Percentiles rank a stretch among this genome's conserved stretches.
These are phyloP conservation scores for Carterocephalus palaemon DNA, from an alignment of 2,888 invertebrate genomes.

Conservation along the genomic window DNA sequence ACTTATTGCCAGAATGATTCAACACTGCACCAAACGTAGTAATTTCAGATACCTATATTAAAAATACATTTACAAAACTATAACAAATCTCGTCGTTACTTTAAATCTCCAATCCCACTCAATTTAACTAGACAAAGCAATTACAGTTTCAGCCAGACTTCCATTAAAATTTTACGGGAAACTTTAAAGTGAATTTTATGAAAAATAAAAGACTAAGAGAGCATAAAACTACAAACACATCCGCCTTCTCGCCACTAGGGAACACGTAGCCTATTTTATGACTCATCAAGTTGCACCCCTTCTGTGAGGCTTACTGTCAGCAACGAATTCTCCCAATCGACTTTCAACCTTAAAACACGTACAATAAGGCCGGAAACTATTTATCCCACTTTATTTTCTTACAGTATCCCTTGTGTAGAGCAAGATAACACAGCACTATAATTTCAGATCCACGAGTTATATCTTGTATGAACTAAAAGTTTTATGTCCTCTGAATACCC, in stretches of 20 bases:
- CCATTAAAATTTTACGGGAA: neutral
- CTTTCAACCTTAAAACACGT: conserved; percentile 1
- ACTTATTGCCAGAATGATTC: too few relatives aligned
- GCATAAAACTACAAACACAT: conserved; percentile 14
- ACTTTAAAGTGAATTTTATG: conserved; percentile 1
- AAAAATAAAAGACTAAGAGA: conserved; percentile 3
- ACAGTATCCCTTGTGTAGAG: conserved; percentile 12
- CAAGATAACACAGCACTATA: conserved; percentile 15
- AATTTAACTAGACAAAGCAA: too few relatives aligned
- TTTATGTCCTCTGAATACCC: conserved; percentile 15
- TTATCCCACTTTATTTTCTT: conserved; percentile 5
- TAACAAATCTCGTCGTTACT: too few relatives aligned
- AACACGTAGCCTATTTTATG: conserved; percentile 25
- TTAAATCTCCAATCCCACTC: too few relatives aligned
- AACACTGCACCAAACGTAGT: too few relatives aligned
- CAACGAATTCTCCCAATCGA: neutral
- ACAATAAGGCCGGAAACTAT: conserved; percentile 5
- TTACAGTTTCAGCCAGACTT: neutral
- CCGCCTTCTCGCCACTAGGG: conserved; percentile 7
- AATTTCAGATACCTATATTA: too few relatives aligned
- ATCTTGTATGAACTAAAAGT: conserved; percentile 13
- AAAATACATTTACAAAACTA: too few relatives aligned
- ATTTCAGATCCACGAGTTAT: conserved; percentile 10
- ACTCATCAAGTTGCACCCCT: conserved; percentile 26
- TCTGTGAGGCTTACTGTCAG: conserved; percentile 17